Evolutionary conservation across 53 echinoderm and acorn worm species (phyloP).

Genomic region (Echinometra lucunter): DNA sequence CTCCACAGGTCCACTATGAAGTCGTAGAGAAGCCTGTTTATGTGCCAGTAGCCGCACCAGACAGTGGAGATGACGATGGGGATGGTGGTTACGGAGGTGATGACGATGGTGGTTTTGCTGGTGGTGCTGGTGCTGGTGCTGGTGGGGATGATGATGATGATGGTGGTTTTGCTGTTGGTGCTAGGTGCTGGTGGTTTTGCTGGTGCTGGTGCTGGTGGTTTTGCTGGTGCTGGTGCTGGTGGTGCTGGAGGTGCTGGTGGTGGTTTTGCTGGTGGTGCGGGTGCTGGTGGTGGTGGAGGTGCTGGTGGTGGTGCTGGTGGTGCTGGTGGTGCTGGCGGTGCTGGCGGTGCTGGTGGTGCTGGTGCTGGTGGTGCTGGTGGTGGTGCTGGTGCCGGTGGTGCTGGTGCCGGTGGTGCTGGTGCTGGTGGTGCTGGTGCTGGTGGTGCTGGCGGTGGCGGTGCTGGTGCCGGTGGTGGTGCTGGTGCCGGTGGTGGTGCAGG

Average conservation of each 20-base stretch:
- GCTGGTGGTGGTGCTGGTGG: not conserved
- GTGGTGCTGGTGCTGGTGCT: not conserved
- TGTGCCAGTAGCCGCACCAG: not conserved
- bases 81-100: too few species aligned
- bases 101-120: not conserved
- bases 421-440: not conserved
- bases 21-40: slow-evolving; percentile 16
- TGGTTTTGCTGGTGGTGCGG: not conserved
- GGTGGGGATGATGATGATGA: not conserved
- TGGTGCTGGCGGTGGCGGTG: not conserved
- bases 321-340: not conserved
- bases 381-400: not conserved
- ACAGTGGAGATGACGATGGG: not conserved
- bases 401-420: not conserved
- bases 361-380: not conserved
- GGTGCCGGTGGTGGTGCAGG: not conserved
- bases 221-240: not conserved
- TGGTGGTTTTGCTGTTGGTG: not conserved
- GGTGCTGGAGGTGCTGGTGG: not conserved
- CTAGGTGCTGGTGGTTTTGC: not conserved
- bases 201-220: not conserved
- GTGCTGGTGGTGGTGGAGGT: not conserved
- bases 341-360: not conserved
- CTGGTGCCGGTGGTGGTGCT: not conserved
- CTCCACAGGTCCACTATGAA: not conserved